Percentiles rank a stretch among this genome's conserved stretches.
Evolutionary conservation across 1,140 invertebrate species (phyloP).

Genomic region (Globodera rostochiensis): DNA sequence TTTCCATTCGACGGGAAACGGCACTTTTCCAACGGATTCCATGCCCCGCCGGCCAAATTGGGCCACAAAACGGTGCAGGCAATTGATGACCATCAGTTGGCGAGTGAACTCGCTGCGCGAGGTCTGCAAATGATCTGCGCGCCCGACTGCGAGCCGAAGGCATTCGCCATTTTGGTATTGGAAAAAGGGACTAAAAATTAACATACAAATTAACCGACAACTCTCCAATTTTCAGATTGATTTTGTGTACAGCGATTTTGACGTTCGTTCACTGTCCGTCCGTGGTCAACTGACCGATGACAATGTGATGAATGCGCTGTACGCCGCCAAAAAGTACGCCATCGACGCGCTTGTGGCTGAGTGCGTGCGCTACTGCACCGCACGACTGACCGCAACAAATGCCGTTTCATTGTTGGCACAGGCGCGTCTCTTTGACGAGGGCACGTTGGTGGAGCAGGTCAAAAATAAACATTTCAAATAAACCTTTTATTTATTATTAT

Average conservation of each 20-base stretch:
- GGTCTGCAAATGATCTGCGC: slow-evolving; percentile 35
- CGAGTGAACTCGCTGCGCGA: neutral
- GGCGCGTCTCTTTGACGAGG: slow-evolving; percentile 40
- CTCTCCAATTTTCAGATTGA: slow-evolving; percentile 25
- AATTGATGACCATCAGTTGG: neutral
- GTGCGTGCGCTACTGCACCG: slow-evolving; percentile 34
- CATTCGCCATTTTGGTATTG: slow-evolving; percentile 33
- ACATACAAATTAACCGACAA: neutral
- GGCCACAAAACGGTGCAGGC: slow-evolving; percentile 30
- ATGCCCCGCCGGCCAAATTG: slow-evolving; percentile 15
- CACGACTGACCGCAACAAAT: slow-evolving; percentile 39
- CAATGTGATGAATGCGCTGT: slow-evolving; percentile 32
- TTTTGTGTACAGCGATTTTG: slow-evolving; percentile 41
- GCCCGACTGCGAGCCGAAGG: slow-evolving; percentile 36
- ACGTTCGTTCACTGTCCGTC: slow-evolving; percentile 26
- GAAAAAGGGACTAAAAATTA: neutral
- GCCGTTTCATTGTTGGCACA: slow-evolving; percentile 40
- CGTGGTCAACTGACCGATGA: slow-evolving; percentile 34
- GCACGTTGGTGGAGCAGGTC: slow-evolving; percentile 31
- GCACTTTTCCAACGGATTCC: neutral
- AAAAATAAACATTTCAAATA: neutral
- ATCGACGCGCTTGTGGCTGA: slow-evolving; percentile 34
- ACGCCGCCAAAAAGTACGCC: slow-evolving; percentile 40
- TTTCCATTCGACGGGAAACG: slow-evolving; percentile 11
- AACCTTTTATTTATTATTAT: neutral